These are phyloP conservation scores for Schrankia costaestrigalis DNA, from an alignment of 2,888 invertebrate species.

Conservation along the genomic window DNA sequence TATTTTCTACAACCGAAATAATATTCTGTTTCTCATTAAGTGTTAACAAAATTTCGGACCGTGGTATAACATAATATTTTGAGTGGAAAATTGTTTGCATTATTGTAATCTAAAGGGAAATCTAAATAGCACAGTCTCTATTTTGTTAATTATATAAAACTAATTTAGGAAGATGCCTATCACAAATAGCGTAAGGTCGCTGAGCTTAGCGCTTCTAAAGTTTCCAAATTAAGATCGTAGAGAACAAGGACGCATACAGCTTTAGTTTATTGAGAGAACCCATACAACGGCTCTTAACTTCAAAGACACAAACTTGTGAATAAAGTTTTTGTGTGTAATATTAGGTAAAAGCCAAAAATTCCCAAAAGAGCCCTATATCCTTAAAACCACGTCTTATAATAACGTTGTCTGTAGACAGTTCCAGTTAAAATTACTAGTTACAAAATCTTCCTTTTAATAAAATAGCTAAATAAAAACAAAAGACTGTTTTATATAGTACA, in stretches of 20 bases:
- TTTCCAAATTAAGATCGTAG: conserved; percentile 29
- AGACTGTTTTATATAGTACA: too few species aligned
- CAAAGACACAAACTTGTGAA: conserved; percentile 12
- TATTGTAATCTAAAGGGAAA: not conserved
- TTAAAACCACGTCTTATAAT: conserved; percentile 1
- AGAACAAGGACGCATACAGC: conserved; percentile 21
- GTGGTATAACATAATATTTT: too few species aligned
- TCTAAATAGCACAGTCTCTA: conserved; percentile 6
- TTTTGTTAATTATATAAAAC: conserved; percentile 19
- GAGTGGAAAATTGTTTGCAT: too few species aligned
- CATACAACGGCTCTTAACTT: conserved; percentile 16
- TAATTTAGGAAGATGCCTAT: conserved; percentile 24
- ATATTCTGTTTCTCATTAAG: too few species aligned
- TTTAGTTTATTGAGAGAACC: conserved; percentile 20
- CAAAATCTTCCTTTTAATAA: too few species aligned
- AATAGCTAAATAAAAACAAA: too few species aligned
- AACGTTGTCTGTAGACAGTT: conserved; percentile 8
- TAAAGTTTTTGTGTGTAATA: conserved; percentile 28
- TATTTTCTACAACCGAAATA: too few species aligned
- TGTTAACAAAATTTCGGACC: too few species aligned
- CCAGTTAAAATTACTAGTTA: conserved; percentile 21
- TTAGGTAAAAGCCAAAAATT: conserved; percentile 28
- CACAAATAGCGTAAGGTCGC: conserved; percentile 16
- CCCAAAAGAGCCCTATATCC: conserved; percentile 11
- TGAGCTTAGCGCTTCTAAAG: conserved; percentile 22